Conservation (phyloP, 2,888 invertebrate species). For the Ephialtes manifestator region DNA sequence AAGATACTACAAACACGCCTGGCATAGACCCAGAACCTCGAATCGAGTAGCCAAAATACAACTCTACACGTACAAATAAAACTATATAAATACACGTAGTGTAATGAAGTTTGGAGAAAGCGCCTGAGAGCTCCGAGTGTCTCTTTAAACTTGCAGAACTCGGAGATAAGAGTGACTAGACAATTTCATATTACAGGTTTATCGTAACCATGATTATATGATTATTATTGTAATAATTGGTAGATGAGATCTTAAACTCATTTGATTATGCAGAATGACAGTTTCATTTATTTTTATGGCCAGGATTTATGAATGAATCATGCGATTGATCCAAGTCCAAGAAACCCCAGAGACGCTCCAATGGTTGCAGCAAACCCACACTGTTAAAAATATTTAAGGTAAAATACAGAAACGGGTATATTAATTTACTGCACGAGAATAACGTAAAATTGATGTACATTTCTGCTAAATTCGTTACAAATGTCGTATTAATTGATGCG, state of each 20-base stretch:
- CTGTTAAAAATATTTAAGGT: too few relatives aligned
- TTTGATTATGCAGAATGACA: background rate
- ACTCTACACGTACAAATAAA: slow-evolving; percentile 2
- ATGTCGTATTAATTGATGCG: too few relatives aligned
- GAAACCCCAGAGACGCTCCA: background rate
- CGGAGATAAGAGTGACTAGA: slow-evolving; percentile 8
- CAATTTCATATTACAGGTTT: background rate
- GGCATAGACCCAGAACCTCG: slow-evolving; percentile 47
- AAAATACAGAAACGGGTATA: too few relatives aligned
- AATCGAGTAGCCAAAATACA: slow-evolving; percentile 14
- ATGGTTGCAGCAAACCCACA: background rate
- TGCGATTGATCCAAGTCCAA: background rate
- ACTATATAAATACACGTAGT: background rate
- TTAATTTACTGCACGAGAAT: too few relatives aligned
- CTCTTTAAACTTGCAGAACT: background rate
- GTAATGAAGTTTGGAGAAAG: slow-evolving; percentile 12
- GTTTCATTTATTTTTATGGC: background rate
- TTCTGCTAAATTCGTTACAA: too few relatives aligned
- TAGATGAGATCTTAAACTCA: background rate
- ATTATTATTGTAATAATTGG: background rate
- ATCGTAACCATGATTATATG: background rate
- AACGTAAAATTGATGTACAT: too few relatives aligned
- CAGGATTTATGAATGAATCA: background rate
- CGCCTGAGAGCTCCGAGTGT: background rate
- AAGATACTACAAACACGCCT: slow-evolving; percentile 53